phyloP scores from a whole-genome alignment of 2,797 vertebrate species.

The Lerista edwardsae region DNA sequence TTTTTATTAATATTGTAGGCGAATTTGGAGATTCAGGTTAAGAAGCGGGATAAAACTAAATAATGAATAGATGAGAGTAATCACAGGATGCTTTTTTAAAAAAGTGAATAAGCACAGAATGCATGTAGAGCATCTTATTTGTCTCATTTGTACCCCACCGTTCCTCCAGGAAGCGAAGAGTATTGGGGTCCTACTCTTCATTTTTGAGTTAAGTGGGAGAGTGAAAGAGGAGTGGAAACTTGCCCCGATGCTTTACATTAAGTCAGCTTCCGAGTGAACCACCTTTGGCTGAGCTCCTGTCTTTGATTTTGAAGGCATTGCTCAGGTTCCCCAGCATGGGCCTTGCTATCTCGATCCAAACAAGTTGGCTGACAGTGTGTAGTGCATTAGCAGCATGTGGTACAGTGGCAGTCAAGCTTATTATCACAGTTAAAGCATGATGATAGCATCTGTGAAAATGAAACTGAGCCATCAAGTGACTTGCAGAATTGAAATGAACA shows the following conservation, averaged over 20 bases:
- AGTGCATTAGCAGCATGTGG: slow-evolving; percentile 11
- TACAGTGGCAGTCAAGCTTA: slow-evolving; percentile 29
- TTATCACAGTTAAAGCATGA: slow-evolving; percentile 45
- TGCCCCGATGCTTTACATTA: background rate
- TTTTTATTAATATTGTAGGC: too few species aligned
- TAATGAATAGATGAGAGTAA: too few species aligned
- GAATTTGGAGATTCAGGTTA: too few species aligned
- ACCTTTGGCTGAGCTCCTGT: background rate
- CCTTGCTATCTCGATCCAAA: background rate
- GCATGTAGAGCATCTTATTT: background rate
- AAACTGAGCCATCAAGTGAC: slow-evolving; percentile 49
- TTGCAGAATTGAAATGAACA: slow-evolving; percentile 46
- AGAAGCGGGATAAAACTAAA: too few species aligned
- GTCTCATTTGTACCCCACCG: background rate
- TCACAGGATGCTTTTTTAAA: background rate
- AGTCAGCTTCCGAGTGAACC: background rate
- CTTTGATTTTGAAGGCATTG: slow-evolving; percentile 32
- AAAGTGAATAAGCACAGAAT: background rate
- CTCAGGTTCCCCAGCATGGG: background rate
- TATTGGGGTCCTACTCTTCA: background rate
- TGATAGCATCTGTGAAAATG: slow-evolving; percentile 58
- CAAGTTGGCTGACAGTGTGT: slow-evolving; percentile 11
- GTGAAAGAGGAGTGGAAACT: background rate
- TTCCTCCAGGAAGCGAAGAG: background rate
- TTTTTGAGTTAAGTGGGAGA: background rate